Evolutionary conservation across 2,888 invertebrate genomes (phyloP).

Genomic region (Phymatocera aterrima): DNA sequence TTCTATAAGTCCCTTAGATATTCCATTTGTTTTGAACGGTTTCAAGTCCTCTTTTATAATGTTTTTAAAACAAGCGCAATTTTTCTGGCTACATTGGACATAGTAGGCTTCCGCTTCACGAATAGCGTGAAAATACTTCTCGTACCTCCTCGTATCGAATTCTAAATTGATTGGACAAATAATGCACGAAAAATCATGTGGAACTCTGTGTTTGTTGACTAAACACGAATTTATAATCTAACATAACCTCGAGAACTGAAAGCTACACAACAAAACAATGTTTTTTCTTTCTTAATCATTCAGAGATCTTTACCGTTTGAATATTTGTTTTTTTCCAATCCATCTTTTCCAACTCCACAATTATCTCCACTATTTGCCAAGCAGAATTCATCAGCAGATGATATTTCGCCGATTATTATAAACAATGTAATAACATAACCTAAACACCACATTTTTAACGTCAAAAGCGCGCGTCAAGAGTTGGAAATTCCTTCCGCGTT

Average conservation of each 20-base stretch:
- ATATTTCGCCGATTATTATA: background rate
- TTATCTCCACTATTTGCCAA: constrained; percentile 56
- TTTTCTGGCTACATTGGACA: constrained; percentile 55
- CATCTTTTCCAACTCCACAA: constrained; percentile 54
- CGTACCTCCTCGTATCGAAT: constrained; percentile 74
- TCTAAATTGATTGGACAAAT: no score
- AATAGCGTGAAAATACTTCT: constrained; percentile 75
- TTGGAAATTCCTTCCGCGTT: no score
- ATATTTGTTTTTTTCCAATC: constrained; percentile 64
- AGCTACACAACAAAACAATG: background rate
- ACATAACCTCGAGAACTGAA: background rate
- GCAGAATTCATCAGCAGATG: constrained; percentile 57
- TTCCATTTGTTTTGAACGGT: constrained; percentile 82
- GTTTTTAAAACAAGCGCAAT: constrained; percentile 81
- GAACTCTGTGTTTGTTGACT: background rate
- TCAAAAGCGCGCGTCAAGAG: background rate
- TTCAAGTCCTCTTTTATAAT: constrained; percentile 83
- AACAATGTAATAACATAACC: background rate
- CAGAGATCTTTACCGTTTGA: constrained; percentile 64
- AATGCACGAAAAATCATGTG: background rate
- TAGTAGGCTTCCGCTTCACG: constrained; percentile 71
- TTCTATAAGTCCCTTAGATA: constrained; percentile 81
- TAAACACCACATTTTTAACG: background rate
- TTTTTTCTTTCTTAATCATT: constrained; percentile 47
- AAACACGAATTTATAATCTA: background rate